These are phyloP conservation scores for Phasianus colchicus DNA, from an alignment of 2,113 vertebrate species.

Conservation along the genomic window DNA sequence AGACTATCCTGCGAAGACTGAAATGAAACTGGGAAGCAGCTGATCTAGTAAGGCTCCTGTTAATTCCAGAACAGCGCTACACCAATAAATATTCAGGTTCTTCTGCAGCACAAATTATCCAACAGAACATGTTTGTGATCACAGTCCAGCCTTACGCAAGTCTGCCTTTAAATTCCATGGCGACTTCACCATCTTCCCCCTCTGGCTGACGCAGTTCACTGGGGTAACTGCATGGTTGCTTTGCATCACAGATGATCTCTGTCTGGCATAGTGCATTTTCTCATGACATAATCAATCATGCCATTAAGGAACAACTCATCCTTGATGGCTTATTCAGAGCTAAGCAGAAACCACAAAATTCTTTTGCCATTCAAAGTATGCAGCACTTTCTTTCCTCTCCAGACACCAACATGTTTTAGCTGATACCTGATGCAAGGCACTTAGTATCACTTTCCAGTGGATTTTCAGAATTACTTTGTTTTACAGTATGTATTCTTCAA, in stretches of 20 bases:
- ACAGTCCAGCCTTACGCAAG: neutral
- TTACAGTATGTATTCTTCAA: neutral
- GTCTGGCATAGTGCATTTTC: neutral
- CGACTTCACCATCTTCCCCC: neutral
- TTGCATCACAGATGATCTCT: neutral
- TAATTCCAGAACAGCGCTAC: neutral
- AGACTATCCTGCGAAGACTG: neutral
- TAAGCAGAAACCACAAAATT: slow-evolving; percentile 41
- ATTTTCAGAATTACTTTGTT: neutral
- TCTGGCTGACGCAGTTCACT: neutral
- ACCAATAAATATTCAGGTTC: neutral
- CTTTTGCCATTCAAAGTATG: neutral
- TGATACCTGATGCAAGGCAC: neutral
- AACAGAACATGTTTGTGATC: neutral
- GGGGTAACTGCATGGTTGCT: neutral
- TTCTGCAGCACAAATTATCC: neutral
- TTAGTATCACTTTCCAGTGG: neutral
- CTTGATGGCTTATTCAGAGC: slow-evolving; percentile 17
- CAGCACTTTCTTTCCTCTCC: neutral
- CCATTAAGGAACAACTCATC: slow-evolving; percentile 18
- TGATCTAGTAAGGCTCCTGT: slow-evolving; percentile 8
- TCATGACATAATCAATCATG: slow-evolving; percentile 24
- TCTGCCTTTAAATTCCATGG: neutral
- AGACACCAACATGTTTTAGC: neutral
- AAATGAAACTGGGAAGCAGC: neutral